Conservation (phyloP, 2,113 vertebrate species). For the Polyodon spathula region DNA sequence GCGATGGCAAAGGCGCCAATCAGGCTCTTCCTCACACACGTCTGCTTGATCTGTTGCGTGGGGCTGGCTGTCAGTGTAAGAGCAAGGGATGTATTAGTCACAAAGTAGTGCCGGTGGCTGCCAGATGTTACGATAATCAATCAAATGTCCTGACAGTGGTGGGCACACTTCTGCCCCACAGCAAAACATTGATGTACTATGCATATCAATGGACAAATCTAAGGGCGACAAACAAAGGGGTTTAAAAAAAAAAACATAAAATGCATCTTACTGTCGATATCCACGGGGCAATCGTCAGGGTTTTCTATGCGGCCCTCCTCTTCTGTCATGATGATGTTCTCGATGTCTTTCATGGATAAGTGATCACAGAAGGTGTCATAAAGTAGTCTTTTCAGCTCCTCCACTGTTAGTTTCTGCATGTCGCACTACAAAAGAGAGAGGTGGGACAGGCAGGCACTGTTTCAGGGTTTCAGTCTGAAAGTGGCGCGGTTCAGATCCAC, state of each 20-base stretch:
- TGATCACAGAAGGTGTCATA: constrained; percentile 97
- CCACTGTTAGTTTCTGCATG: constrained; percentile 96
- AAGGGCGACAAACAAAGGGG: background rate
- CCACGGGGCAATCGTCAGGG: constrained; percentile 79
- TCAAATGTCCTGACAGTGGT: background rate
- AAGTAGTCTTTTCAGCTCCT: constrained; percentile 90
- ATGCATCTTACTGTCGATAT: constrained; percentile 86
- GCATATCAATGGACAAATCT: background rate
- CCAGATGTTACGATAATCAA: background rate
- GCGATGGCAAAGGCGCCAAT: constrained; percentile 96
- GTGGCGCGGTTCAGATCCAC: too few species aligned
- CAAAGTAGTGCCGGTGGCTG: background rate
- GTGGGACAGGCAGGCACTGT: too few species aligned
- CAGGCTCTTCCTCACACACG: constrained; percentile 89
- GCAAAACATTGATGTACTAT: too few species aligned
- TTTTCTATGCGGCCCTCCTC: constrained; percentile 94
- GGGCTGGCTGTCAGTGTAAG: constrained; percentile 70
- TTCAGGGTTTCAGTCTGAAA: too few species aligned
- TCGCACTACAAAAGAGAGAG: constrained; percentile 65
- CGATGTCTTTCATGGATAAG: constrained; percentile 97
- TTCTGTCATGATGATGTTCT: constrained; percentile 97
- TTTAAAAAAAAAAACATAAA: background rate
- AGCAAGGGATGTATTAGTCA: background rate
- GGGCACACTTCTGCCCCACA: too few species aligned
- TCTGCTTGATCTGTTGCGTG: constrained; percentile 95